A percentile compares a stretch with the other conserved stretches of the same genome.
Conservation (phyloP, 2,113 vertebrate species). For the Datnioides undecimradiatus region DNA sequence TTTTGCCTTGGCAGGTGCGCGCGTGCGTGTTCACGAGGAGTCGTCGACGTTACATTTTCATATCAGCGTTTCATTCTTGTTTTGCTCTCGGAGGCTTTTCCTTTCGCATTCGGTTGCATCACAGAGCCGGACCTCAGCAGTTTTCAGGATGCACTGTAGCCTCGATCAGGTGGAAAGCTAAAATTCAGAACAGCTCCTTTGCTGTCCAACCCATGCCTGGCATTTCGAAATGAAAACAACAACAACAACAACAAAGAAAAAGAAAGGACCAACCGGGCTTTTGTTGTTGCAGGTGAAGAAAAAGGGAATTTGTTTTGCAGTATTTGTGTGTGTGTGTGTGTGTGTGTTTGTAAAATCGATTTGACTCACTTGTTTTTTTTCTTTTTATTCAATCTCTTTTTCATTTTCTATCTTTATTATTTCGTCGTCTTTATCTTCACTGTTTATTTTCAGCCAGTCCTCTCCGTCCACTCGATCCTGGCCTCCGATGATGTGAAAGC, state of each 20-base stretch:
- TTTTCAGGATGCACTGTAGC: conserved; percentile 51
- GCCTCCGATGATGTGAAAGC: conserved; percentile 14
- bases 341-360: conserved; percentile 36
- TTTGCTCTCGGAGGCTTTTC: conserved; percentile 21
- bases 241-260: too few species aligned
- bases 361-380: conserved; percentile 8
- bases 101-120: conserved; percentile 2
- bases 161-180: conserved; percentile 33
- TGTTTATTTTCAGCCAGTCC: conserved; percentile 2
- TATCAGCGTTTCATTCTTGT: conserved; percentile 23
- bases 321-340: conserved; percentile 37
- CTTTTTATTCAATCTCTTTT: conserved; percentile 46
- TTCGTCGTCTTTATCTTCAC: conserved; percentile 11
- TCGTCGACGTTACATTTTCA: conserved; percentile 51
- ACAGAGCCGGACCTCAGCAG: conserved; percentile 52
- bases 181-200: conserved; percentile 30
- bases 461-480: not conserved
- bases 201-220: conserved; percentile 37
- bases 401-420: conserved; percentile 40
- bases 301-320: conserved; percentile 73
- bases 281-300: conserved; percentile 35
- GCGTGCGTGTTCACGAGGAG: conserved; percentile 41
- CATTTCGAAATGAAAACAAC: conserved; percentile 66
- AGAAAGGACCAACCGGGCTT: conserved; percentile 74
- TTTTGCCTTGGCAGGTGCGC: conserved; percentile 20